phyloP scores from a whole-genome alignment of 2,113 vertebrate species.

The Collichthys lucidus region DNA sequence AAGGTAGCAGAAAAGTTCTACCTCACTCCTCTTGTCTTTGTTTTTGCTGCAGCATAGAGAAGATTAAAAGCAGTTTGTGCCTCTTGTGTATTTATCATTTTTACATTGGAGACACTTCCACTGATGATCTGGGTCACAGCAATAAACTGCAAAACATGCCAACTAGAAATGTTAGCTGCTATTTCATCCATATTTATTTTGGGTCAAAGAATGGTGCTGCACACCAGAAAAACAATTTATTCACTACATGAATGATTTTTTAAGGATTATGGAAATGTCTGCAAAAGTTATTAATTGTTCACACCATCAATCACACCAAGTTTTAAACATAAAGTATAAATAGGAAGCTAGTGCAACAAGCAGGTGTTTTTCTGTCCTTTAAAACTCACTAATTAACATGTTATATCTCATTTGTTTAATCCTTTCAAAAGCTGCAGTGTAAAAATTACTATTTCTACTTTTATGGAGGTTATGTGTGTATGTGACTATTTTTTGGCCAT shows the following conservation, averaged over 20 bases:
- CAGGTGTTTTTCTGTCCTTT: neutral
- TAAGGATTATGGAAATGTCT: neutral
- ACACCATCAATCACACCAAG: too few relatives aligned
- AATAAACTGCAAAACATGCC: slow-evolving; percentile 13
- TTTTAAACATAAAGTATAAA: too few relatives aligned
- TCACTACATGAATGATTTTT: slow-evolving; percentile 4
- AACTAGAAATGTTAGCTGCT: slow-evolving; percentile 11
- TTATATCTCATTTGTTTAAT: neutral
- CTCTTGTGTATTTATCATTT: slow-evolving; percentile 14
- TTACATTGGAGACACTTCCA: slow-evolving; percentile 8
- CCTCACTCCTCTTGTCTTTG: slow-evolving; percentile 14
- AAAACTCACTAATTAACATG: neutral
- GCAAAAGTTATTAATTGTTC: too few relatives aligned
- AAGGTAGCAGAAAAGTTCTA: slow-evolving; percentile 7
- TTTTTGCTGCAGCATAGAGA: slow-evolving; percentile 19
- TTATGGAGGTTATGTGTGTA: neutral
- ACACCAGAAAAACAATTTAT: neutral
- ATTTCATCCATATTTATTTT: slow-evolving; percentile 16
- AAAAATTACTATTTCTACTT: neutral
- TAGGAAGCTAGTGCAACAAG: neutral
- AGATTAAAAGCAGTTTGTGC: slow-evolving; percentile 8
- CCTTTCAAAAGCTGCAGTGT: neutral
- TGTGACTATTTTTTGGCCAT: neutral
- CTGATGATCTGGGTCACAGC: slow-evolving; percentile 48
- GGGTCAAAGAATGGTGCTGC: neutral